These are phyloP conservation scores for Diaprepes abbreviatus DNA, from an alignment of 2,888 invertebrate species.

Conservation along the genomic window DNA sequence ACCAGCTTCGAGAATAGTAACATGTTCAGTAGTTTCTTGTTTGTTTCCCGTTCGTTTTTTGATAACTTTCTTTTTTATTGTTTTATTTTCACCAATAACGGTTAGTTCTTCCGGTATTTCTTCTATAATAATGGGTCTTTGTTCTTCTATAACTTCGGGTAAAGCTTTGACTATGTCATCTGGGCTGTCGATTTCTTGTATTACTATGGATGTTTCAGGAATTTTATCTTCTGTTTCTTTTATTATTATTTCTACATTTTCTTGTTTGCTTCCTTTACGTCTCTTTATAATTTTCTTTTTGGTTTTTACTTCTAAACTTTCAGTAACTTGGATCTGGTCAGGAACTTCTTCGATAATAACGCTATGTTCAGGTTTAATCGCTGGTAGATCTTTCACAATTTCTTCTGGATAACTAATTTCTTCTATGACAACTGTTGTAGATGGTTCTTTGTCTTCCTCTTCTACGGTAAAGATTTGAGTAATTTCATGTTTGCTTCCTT, in stretches of 20 bases:
- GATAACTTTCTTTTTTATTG: constrained; percentile 56
- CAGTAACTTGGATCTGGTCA: constrained; percentile 53
- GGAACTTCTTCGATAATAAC: constrained; percentile 54
- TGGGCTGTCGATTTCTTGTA: constrained; percentile 61
- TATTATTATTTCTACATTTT: constrained; percentile 62
- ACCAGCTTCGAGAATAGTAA: constrained; percentile 59
- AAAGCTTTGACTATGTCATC: constrained; percentile 43
- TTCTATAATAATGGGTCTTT: constrained; percentile 51
- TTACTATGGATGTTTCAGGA: constrained; percentile 65
- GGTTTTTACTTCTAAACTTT: constrained; percentile 48
- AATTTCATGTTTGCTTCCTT: constrained; percentile 59
- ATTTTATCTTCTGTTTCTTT: constrained; percentile 60
- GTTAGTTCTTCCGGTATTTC: constrained; percentile 58
- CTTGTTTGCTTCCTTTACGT: constrained; percentile 66
- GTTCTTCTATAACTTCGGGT: constrained; percentile 36
- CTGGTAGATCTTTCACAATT: constrained; percentile 61
- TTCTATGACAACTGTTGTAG: constrained; percentile 63
- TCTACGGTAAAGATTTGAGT: constrained; percentile 64
- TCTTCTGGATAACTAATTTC: constrained; percentile 57
- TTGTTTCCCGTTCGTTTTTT: constrained; percentile 66
- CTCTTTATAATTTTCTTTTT: constrained; percentile 64
- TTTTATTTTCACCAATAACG: constrained; percentile 57
- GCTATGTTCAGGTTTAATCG: constrained; percentile 52
- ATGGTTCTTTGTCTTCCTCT: constrained; percentile 63
- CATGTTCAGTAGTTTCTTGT: constrained; percentile 63